Conservation (phyloP, 2,888 invertebrate genomes). For the Taenaris catops region DNA sequence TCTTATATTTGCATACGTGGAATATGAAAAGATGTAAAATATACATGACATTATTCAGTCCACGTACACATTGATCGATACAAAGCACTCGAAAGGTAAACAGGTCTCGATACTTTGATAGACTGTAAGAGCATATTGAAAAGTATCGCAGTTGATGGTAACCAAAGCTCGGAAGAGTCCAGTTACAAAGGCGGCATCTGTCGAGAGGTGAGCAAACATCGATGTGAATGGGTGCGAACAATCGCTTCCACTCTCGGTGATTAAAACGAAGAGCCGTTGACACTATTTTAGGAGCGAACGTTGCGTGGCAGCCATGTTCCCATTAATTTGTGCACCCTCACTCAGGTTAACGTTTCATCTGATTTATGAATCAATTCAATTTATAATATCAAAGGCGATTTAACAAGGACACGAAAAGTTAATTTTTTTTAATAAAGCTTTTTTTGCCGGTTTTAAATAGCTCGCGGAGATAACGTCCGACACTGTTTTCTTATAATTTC, state of each 20-base stretch:
- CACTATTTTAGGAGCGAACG: slow-evolving; percentile 67
- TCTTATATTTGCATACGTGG: too few species aligned
- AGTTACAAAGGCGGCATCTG: slow-evolving; percentile 67
- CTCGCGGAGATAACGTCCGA: too few species aligned
- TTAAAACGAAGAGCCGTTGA: slow-evolving; percentile 74
- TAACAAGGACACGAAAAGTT: slow-evolving; percentile 9
- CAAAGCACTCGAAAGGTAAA: slow-evolving; percentile 29
- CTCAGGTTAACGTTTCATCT: slow-evolving; percentile 28
- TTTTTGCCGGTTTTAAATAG: too few species aligned
- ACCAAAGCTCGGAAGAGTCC: slow-evolving; percentile 47
- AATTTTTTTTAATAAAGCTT: too few species aligned
- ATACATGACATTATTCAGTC: too few species aligned
- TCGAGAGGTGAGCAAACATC: slow-evolving; percentile 67
- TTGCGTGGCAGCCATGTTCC: slow-evolving; percentile 44
- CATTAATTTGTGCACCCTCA: slow-evolving; percentile 52
- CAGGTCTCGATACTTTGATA: slow-evolving; percentile 41
- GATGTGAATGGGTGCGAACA: slow-evolving; percentile 60
- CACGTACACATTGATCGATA: slow-evolving; percentile 30
- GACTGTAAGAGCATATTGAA: slow-evolving; percentile 49
- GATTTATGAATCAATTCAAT: slow-evolving; percentile 25
- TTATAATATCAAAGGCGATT: slow-evolving; percentile 13
- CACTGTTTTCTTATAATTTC: too few species aligned
- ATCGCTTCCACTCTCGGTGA: slow-evolving; percentile 73
- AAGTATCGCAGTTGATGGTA: slow-evolving; percentile 54
- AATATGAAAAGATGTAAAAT: too few species aligned